Percentiles rank a stretch among this genome's conserved stretches.
Conservation (phyloP, 2,113 vertebrate species). For the Pygoscelis antarcticus region DNA sequence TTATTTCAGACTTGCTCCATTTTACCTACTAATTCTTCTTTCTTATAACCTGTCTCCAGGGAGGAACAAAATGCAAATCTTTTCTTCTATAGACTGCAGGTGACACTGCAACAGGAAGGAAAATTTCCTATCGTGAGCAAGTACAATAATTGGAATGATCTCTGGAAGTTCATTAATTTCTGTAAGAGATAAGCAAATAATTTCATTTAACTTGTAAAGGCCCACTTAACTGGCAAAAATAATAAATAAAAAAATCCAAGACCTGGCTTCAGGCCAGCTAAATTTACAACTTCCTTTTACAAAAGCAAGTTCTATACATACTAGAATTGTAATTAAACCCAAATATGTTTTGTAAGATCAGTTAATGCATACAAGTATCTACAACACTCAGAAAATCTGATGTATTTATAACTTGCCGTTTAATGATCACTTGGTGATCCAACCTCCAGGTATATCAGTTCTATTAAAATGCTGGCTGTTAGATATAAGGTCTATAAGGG, state of each 20-base stretch:
- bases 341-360: neutral
- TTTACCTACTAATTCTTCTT: conserved; percentile 6
- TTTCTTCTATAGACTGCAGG: neutral
- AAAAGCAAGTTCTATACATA: neutral
- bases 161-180: neutral
- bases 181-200: neutral
- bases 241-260: neutral
- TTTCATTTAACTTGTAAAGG: neutral
- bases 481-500: conserved; percentile 9
- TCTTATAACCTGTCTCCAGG: neutral
- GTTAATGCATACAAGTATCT: neutral
- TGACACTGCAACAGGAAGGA: neutral
- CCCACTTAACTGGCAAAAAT: neutral
- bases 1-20: neutral
- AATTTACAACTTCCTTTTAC: neutral
- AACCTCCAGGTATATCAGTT: conserved; percentile 16
- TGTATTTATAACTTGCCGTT: conserved; percentile 39
- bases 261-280: neutral
- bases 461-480: conserved; percentile 42
- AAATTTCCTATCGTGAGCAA: neutral
- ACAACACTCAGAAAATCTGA: conserved; percentile 29
- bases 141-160: neutral
- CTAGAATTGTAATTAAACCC: neutral
- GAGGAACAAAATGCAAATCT: neutral
- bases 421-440: conserved; percentile 48